Conservation (phyloP, 1,140 invertebrate genomes). For the Diabrotica virgifera region DNA sequence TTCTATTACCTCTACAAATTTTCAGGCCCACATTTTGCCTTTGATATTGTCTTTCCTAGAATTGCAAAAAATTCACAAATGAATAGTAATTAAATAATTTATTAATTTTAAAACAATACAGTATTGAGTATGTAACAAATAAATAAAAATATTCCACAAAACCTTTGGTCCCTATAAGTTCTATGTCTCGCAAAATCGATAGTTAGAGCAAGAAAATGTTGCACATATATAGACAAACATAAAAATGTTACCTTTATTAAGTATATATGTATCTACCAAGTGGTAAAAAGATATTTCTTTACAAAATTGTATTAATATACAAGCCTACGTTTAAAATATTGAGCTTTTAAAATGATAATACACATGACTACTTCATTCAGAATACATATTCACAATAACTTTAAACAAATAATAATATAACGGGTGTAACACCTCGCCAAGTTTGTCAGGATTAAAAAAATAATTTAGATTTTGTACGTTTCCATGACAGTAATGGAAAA, state of each 20-base stretch:
- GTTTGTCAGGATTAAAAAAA: background rate
- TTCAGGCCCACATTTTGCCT: no score
- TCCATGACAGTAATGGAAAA: no score
- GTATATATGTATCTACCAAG: background rate
- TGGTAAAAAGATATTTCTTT: background rate
- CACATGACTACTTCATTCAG: constrained; percentile 30
- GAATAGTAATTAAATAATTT: constrained; percentile 24
- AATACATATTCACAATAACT: constrained; percentile 25
- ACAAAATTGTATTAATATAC: constrained; percentile 14
- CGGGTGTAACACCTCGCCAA: background rate
- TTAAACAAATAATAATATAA: background rate
- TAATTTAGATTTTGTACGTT: no score
- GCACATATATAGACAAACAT: constrained; percentile 2
- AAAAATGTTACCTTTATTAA: background rate
- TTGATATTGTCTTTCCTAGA: no score
- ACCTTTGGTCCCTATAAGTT: constrained; percentile 45
- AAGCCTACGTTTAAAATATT: constrained; percentile 22
- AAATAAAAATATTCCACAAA: constrained; percentile 45
- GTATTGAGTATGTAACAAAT: constrained; percentile 39
- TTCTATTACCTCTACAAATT: no score
- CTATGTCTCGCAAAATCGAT: constrained; percentile 9
- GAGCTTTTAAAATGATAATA: constrained; percentile 29
- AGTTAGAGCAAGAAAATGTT: background rate
- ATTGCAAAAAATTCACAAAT: no score
- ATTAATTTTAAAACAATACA: constrained; percentile 30